Percentiles rank a stretch among this genome's conserved stretches.
Conservation (phyloP, 2,797 vertebrate genomes). For the Onychomys torridus region DNA sequence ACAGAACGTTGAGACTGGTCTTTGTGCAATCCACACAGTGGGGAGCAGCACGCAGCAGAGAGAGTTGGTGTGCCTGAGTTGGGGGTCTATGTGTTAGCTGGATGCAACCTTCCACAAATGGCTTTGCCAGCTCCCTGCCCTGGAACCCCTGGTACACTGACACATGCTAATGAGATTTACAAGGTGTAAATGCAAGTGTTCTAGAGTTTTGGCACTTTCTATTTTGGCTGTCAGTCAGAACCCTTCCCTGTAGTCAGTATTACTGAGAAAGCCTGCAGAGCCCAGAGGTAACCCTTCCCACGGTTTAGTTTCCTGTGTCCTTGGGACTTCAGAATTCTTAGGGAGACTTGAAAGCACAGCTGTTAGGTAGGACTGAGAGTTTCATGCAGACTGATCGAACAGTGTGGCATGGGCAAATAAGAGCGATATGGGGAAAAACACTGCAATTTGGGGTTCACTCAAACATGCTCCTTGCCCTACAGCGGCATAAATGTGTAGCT, state of each 20-base stretch:
- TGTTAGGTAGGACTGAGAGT: neutral
- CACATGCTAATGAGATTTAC: constrained; percentile 72
- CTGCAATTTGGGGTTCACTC: neutral
- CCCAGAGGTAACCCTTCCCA: neutral
- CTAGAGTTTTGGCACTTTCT: constrained; percentile 38
- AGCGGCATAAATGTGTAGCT: neutral
- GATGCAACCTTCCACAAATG: neutral
- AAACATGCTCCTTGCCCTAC: neutral
- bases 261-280: neutral
- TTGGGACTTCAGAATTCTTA: neutral
- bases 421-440: neutral
- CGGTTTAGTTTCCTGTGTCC: neutral
- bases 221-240: constrained; percentile 42
- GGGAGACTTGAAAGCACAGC: neutral
- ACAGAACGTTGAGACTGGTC: neutral
- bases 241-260: neutral
- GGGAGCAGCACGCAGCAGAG: neutral
- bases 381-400: neutral
- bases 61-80: neutral
- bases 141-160: neutral
- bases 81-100: neutral
- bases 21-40: neutral
- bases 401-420: neutral
- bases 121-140: neutral
- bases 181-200: constrained; percentile 68